Evolutionary conservation across 2,113 vertebrate species (phyloP).

Genomic region (Camelus bactrianus): DNA sequence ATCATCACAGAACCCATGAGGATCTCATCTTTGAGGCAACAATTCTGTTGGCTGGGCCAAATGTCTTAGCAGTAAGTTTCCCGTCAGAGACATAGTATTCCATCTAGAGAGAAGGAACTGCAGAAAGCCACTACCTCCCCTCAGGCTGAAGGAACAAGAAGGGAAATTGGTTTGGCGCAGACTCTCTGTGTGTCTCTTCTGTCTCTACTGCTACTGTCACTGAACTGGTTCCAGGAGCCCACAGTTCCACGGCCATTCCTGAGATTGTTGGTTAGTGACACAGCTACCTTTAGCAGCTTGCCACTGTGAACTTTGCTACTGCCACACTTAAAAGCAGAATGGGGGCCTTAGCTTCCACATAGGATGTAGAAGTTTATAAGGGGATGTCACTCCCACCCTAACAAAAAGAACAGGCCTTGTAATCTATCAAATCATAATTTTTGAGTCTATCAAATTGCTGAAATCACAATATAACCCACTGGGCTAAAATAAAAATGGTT

Average conservation of each 20-base stretch:
- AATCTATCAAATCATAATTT: too few species aligned
- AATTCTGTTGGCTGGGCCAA: background rate
- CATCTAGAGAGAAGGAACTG: background rate
- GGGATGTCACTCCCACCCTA: background rate
- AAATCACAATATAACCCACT: background rate
- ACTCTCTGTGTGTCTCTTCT: rapidly evolving
- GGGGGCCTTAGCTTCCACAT: background rate
- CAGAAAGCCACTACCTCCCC: too few species aligned
- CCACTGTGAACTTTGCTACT: rapidly evolving
- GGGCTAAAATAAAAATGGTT: background rate
- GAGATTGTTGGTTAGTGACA: background rate
- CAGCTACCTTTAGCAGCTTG: too few species aligned
- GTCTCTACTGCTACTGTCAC: background rate
- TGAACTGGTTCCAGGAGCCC: background rate
- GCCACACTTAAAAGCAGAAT: rapidly evolving
- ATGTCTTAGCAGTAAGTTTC: background rate
- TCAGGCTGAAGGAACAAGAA: background rate
- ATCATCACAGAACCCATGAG: background rate
- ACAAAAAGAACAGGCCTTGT: background rate
- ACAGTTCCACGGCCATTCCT: background rate
- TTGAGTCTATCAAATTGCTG: background rate
- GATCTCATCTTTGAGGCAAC: background rate
- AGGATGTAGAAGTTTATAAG: background rate
- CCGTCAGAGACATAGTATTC: too few species aligned
- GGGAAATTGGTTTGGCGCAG: too few species aligned